These are phyloP conservation scores for Harpegnathos saltator DNA, from an alignment of 1,140 invertebrate species.

Conservation along the genomic window DNA sequence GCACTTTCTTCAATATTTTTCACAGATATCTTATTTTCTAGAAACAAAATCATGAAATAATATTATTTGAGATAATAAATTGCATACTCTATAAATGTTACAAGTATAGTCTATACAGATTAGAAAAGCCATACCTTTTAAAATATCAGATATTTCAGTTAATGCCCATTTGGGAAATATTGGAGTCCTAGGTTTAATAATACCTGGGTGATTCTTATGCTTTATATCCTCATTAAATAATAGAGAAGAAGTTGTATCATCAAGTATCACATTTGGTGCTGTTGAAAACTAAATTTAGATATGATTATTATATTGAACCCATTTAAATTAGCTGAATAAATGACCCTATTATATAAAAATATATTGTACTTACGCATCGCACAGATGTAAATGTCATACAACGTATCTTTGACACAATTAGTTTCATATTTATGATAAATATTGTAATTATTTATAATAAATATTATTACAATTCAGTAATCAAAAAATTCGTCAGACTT, in stretches of 20 bases:
- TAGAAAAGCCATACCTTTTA: constrained; percentile 80
- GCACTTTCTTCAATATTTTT: constrained; percentile 86
- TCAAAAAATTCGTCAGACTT: neutral
- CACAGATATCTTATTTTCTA: constrained; percentile 85
- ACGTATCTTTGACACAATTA: constrained; percentile 5
- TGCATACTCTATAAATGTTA: constrained; percentile 30
- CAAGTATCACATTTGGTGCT: constrained; percentile 85
- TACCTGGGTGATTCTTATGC: constrained; percentile 90
- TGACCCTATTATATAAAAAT: neutral
- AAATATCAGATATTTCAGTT: constrained; percentile 85
- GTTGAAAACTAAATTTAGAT: constrained; percentile 70
- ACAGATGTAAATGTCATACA: neutral
- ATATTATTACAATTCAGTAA: neutral
- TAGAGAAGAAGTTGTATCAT: constrained; percentile 84
- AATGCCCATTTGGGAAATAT: constrained; percentile 87
- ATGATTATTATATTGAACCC: neutral
- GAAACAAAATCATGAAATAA: constrained; percentile 26
- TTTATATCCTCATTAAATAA: constrained; percentile 88
- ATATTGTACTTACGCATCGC: constrained; percentile 19
- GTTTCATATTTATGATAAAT: constrained; percentile 7
- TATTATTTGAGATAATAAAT: too few species aligned
- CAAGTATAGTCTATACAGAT: neutral
- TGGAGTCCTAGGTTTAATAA: constrained; percentile 84
- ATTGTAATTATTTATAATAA: too few species aligned
- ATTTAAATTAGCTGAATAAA: neutral